Percentiles rank a stretch among this genome's conserved stretches.
Conservation (phyloP, 2,888 invertebrate species). For the Crocallis elinguaria region DNA sequence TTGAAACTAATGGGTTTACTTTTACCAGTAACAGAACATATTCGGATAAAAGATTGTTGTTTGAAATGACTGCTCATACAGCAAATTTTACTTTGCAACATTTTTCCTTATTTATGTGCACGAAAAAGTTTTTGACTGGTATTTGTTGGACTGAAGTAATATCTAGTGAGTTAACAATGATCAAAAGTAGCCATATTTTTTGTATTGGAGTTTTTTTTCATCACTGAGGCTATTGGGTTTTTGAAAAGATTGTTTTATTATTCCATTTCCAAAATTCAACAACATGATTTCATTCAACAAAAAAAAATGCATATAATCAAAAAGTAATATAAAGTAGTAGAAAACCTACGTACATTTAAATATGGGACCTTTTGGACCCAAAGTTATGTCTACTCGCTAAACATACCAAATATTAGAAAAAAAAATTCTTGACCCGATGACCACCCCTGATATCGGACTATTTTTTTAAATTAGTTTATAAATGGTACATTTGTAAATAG, state of each 20-base stretch:
- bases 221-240: conserved; percentile 9
- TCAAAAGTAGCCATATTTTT: too few relatives aligned
- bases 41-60: too few relatives aligned
- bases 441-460: too few relatives aligned
- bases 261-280: conserved; percentile 40
- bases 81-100: too few relatives aligned
- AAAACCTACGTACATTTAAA: conserved; percentile 37
- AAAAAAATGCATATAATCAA: conserved; percentile 60
- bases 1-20: too few relatives aligned
- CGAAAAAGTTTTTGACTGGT: too few relatives aligned
- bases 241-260: conserved; percentile 9
- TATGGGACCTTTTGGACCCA: neutral
- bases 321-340: conserved; percentile 56
- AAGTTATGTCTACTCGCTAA: conserved; percentile 15
- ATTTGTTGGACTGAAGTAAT: too few relatives aligned
- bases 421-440: too few relatives aligned
- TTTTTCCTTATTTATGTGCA: too few relatives aligned
- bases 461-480: neutral
- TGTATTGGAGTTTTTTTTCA: neutral
- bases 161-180: too few relatives aligned
- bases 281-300: conserved; percentile 66
- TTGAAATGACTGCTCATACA: too few relatives aligned
- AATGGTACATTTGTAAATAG: neutral
- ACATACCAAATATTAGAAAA: conserved; percentile 12
- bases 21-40: too few relatives aligned